Conservation (phyloP, 1,140 invertebrate species). For the Drosophila teissieri region DNA sequence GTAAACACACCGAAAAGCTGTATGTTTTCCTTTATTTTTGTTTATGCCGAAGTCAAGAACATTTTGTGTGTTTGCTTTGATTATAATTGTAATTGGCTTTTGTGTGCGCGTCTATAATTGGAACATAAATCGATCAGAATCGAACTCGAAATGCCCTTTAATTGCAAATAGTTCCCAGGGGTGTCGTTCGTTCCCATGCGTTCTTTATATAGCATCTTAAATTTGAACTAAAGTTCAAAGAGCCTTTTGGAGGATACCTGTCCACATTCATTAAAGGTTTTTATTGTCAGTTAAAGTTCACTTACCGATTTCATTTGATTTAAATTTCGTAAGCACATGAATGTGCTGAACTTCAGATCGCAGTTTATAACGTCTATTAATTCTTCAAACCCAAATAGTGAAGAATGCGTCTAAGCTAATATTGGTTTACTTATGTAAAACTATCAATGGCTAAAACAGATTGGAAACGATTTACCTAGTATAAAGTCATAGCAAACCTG, state of each 20-base stretch:
- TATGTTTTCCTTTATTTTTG: slow-evolving; percentile 70
- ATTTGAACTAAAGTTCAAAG: slow-evolving; percentile 27
- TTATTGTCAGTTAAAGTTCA: neutral
- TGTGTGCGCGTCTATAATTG: slow-evolving; percentile 32
- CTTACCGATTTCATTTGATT: neutral
- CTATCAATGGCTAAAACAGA: neutral
- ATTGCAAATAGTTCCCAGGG: slow-evolving; percentile 7
- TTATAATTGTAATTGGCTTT: slow-evolving; percentile 59
- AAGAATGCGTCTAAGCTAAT: too few relatives aligned
- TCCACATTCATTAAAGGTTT: neutral
- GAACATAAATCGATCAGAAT: slow-evolving; percentile 30
- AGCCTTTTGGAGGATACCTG: slow-evolving; percentile 13
- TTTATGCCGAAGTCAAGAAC: slow-evolving; percentile 73
- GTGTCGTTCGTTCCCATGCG: slow-evolving; percentile 9
- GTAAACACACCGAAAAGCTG: slow-evolving; percentile 38
- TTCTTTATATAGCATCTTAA: neutral
- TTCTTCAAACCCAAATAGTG: neutral
- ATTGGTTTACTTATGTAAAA: neutral
- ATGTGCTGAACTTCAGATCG: too few relatives aligned
- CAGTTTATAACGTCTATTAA: neutral
- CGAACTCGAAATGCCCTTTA: slow-evolving; percentile 41
- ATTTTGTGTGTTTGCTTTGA: slow-evolving; percentile 47
- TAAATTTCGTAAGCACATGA: too few relatives aligned
- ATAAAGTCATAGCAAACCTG: neutral
- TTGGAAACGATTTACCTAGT: neutral